phyloP scores from a whole-genome alignment of 2,888 invertebrate species.

The Drosophila villosipedis region DNA sequence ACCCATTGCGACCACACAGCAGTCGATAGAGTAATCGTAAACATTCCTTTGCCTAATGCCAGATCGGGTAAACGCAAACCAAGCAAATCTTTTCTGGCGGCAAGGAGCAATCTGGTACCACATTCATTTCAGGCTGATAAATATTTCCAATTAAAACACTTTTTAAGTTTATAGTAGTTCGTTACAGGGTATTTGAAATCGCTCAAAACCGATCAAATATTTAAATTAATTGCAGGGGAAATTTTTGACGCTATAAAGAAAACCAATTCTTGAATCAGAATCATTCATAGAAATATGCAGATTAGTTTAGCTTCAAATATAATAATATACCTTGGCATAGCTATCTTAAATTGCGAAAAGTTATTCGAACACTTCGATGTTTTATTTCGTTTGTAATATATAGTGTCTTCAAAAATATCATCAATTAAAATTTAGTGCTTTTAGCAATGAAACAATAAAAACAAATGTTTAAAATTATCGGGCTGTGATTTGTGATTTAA shows the following conservation, averaged over 20 bases:
- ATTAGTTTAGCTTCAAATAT: not conserved
- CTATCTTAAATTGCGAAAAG: not conserved
- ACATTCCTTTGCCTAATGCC: constrained; percentile 8
- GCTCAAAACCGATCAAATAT: not conserved
- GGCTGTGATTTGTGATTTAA: not conserved
- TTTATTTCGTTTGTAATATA: not conserved
- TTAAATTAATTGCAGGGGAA: not conserved
- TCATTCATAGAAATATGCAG: not conserved
- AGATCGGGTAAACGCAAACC: not conserved
- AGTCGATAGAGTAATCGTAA: constrained; percentile 43
- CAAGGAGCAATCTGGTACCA: constrained; percentile 11
- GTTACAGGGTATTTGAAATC: not conserved
- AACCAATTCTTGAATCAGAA: not conserved
- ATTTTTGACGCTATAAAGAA: too few relatives aligned
- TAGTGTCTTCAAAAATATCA: not conserved
- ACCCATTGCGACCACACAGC: constrained; percentile 73
- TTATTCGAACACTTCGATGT: not conserved
- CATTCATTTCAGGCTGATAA: constrained; percentile 3
- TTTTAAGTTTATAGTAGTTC: not conserved
- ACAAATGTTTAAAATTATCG: not conserved
- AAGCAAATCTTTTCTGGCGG: constrained; percentile 4
- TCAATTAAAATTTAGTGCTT: not conserved
- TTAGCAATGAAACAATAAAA: too few relatives aligned
- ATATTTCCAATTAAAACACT: not conserved
- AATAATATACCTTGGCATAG: not conserved